Conservation (phyloP, 2,797 vertebrate species). For the Sebastes trivittatus region DNA sequence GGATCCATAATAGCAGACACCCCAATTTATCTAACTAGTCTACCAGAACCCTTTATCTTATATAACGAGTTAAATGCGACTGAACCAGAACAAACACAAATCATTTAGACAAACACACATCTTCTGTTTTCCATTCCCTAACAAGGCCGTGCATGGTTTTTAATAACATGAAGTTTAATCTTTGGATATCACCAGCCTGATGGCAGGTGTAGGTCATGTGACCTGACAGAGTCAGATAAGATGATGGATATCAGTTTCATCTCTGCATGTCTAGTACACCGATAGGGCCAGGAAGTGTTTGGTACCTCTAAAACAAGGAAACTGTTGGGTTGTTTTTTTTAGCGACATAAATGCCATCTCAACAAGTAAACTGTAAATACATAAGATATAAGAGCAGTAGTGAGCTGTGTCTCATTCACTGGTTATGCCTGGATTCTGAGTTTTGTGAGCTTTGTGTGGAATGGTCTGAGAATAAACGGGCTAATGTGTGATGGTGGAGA, state of each 20-base stretch:
- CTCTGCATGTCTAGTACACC: not conserved
- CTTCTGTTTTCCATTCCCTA: not conserved
- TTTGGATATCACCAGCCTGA: not conserved
- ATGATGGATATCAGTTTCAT: not conserved
- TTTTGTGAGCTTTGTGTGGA: not conserved
- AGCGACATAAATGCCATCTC: not conserved
- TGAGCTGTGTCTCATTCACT: not conserved
- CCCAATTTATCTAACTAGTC: not conserved
- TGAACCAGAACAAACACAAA: too few relatives aligned
- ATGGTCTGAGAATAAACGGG: slow-evolving; percentile 1
- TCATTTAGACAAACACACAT: not conserved
- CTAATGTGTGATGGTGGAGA: not conserved
- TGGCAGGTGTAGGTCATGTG: not conserved
- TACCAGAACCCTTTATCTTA: not conserved
- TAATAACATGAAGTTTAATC: not conserved
- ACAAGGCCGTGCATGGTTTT: not conserved
- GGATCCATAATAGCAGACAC: not conserved
- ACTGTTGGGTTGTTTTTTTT: not conserved
- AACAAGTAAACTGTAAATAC: not conserved
- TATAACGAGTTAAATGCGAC: not conserved
- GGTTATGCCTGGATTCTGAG: too few relatives aligned
- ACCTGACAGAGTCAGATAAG: not conserved
- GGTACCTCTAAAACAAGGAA: not conserved
- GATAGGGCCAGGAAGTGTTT: not conserved
- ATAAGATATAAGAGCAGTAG: not conserved